Percentiles rank a stretch among this genome's conserved stretches.
Conservation (phyloP, 1,140 invertebrate genomes). For the Hypothenemus hampei region DNA sequence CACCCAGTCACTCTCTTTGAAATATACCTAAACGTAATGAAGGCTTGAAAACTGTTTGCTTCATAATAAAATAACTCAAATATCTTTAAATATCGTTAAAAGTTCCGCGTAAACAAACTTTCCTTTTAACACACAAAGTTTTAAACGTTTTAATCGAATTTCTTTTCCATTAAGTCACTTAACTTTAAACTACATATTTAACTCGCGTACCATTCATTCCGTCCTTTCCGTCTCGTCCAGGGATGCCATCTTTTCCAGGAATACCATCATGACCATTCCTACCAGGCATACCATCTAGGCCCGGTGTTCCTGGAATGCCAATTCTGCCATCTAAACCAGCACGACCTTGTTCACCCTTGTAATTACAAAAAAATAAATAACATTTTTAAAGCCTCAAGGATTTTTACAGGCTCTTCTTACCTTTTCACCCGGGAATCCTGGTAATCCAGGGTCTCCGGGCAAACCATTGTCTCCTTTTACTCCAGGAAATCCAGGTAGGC, state of each 20-base stretch:
- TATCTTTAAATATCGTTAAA: too few relatives aligned
- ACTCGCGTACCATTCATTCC: constrained; percentile 67
- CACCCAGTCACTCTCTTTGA: too few relatives aligned
- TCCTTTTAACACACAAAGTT: background rate
- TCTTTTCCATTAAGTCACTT: too few relatives aligned
- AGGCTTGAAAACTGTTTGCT: too few relatives aligned
- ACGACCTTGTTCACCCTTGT: constrained; percentile 51
- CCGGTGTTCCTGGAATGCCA: constrained; percentile 80
- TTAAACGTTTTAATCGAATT: background rate
- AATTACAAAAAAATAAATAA: background rate
- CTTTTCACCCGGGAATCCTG: constrained; percentile 39
- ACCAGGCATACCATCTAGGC: constrained; percentile 76
- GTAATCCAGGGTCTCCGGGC: constrained; percentile 2
- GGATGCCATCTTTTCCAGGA: constrained; percentile 62
- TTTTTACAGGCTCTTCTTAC: too few relatives aligned
- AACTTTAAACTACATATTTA: too few relatives aligned
- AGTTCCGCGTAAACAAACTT: too few relatives aligned
- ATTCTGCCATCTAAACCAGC: constrained; percentile 79
- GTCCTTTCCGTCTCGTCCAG: constrained; percentile 65
- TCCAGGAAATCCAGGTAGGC: constrained; percentile 17
- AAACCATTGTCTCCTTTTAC: constrained; percentile 33
- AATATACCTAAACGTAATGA: too few relatives aligned
- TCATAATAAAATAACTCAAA: too few relatives aligned
- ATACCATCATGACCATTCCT: constrained; percentile 70
- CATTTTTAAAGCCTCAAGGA: too few relatives aligned